phyloP scores from a whole-genome alignment of 2,113 vertebrate species.

The Alethe diademata region DNA sequence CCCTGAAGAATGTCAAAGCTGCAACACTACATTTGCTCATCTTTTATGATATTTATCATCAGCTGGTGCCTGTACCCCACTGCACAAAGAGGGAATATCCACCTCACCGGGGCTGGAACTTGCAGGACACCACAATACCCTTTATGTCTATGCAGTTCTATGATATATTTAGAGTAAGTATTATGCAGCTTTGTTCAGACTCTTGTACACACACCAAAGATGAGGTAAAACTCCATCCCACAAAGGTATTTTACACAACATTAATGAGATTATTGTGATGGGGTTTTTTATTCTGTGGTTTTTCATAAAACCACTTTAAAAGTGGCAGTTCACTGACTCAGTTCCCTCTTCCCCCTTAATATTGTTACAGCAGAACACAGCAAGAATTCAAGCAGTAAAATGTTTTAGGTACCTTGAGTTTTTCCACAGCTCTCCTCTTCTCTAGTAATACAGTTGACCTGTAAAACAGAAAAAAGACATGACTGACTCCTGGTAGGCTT shows the following conservation, averaged over 20 bases:
- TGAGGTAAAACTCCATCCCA: not conserved
- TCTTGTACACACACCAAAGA: not conserved
- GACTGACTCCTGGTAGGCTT: not conserved
- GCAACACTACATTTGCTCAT: not conserved
- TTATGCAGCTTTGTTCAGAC: not conserved
- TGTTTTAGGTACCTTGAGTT: conserved; percentile 44
- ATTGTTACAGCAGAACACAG: not conserved
- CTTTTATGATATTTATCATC: not conserved
- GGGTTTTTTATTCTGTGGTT: not conserved
- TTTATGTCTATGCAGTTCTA: not conserved
- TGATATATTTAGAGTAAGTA: not conserved
- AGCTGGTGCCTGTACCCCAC: not conserved
- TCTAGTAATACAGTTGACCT: conserved; percentile 30
- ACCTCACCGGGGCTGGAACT: not conserved
- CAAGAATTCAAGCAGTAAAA: not conserved
- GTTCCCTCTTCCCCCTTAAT: not conserved
- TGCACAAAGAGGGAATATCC: not conserved
- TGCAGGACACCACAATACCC: not conserved
- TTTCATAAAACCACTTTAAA: not conserved
- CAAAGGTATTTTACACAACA: not conserved
- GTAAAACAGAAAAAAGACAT: conserved; percentile 39
- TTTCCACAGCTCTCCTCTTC: conserved; percentile 12
- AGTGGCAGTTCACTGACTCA: not conserved
- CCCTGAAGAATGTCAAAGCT: not conserved
- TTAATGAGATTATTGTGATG: not conserved